These are phyloP conservation scores for Oreochromis aureus DNA, from an alignment of 2,113 vertebrate species.

Conservation along the genomic window DNA sequence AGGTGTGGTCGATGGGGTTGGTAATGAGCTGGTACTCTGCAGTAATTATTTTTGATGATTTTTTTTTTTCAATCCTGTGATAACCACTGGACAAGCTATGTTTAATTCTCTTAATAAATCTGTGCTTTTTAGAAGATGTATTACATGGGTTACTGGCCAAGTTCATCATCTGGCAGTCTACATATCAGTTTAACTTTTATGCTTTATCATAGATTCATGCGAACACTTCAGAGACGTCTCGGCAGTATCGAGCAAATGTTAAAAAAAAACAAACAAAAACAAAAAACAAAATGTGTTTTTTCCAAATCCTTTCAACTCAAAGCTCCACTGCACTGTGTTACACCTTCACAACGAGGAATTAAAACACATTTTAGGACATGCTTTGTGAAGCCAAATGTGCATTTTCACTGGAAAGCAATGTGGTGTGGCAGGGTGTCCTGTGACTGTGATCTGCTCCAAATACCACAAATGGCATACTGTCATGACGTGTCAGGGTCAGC, in stretches of 20 bases:
- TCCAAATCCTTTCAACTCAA: neutral
- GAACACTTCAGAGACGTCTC: neutral
- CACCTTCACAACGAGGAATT: neutral
- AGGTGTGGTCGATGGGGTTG: neutral
- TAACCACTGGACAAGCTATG: neutral
- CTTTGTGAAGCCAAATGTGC: neutral
- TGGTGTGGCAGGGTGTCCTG: neutral
- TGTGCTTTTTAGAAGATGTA: neutral
- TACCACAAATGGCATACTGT: conserved; percentile 32
- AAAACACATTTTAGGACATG: neutral
- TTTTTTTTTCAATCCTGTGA: neutral
- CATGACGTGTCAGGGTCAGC: conserved; percentile 43
- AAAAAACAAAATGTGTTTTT: neutral
- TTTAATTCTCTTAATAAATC: neutral
- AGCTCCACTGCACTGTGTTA: neutral
- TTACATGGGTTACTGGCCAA: neutral
- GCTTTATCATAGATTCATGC: neutral
- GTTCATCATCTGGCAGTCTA: neutral
- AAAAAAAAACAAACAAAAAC: neutral
- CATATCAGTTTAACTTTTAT: neutral
- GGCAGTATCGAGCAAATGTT: neutral
- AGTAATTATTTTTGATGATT: neutral
- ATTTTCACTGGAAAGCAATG: neutral
- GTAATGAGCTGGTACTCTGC: neutral
- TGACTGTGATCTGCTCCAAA: conserved; percentile 34